A percentile compares a stretch with the other conserved stretches of the same genome.
These are phyloP conservation scores for Meda fulgida DNA, from an alignment of 2,797 vertebrate species.

Conservation along the genomic window DNA sequence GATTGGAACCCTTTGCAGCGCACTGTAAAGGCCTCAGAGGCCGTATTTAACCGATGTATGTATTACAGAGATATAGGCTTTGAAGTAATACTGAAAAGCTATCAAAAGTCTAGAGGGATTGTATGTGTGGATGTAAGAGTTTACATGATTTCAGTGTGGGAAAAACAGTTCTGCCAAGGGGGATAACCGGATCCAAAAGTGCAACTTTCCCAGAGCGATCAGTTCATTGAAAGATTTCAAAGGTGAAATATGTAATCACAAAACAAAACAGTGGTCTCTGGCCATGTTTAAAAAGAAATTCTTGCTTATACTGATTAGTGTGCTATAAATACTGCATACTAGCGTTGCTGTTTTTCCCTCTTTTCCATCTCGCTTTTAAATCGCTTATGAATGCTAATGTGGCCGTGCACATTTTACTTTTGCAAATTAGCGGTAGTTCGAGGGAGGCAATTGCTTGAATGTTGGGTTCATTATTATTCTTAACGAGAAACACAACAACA, in stretches of 20 bases:
- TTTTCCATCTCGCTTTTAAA: no score
- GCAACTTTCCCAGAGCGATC: not conserved
- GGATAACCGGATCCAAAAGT: not conserved
- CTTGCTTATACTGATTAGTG: not conserved
- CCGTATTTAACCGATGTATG: not conserved
- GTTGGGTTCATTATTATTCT: no score
- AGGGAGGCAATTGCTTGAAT: no score
- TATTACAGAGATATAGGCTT: not conserved
- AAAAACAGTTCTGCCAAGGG: not conserved
- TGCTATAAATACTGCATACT: not conserved
- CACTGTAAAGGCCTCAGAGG: constrained; percentile 9
- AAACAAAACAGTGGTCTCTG: not conserved
- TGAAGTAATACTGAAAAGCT: not conserved
- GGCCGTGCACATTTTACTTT: no score
- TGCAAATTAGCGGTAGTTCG: no score
- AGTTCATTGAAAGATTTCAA: not conserved
- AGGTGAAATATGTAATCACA: not conserved
- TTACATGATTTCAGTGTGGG: not conserved
- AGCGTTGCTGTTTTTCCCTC: no score
- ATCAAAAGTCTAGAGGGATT: not conserved
- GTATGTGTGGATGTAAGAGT: not conserved
- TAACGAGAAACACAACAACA: no score
- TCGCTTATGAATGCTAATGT: no score
- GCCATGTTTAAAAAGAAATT: not conserved
- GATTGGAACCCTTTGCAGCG: not conserved